Evolutionary conservation across 2,113 vertebrate genomes (phyloP), one percentile per base, ranked within the genome.

Genomic region (Corynorhinus townsendii): DNA sequence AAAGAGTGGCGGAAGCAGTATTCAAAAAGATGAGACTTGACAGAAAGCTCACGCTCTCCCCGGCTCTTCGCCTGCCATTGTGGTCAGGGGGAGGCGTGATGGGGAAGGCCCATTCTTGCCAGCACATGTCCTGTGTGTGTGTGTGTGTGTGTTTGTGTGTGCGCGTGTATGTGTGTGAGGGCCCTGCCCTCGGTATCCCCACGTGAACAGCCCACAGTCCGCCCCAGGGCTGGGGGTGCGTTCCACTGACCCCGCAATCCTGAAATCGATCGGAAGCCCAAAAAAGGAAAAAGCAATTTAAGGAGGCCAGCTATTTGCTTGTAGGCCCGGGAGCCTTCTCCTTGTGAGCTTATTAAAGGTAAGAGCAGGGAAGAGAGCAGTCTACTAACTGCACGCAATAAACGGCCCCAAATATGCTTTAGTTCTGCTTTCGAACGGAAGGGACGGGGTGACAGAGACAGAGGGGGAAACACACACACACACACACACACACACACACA

Each of bases 11-110:
- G 43, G 52, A n/a, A 75, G 89, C 52, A 91, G 68, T 90, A 94
- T 91, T 97, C 90, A 96, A 94, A 97, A 89, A 73, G 56, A 91
- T 12, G 12, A 83, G 96, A 83, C 76, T 71, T 72, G 40, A 69
- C 45, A 92, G 88, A 93, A 85, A 69, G 75, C 79, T 92, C 64
- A 20, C 10, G 76, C 75, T 93, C 66, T 90, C 38, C 0, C 17
- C 71, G 47, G 45, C 75, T 66, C 52, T 89, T 79, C 17, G 68
- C 12, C 66, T 2, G 7, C 88, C 86, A 9, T 15, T 69, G 71
- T 68, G 76, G 26, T 54, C 52, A 73, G 77, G 12, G 90, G 71
- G 56, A 43, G 24, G 4, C 79, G 86, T 49, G 38, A 30, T 81
- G 35, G 19, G 64, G 59, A 93, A 43, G 54, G 6, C 35, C 33